Evolutionary conservation across 2,113 vertebrate species (phyloP).

Genomic region (Otus sunia): DNA sequence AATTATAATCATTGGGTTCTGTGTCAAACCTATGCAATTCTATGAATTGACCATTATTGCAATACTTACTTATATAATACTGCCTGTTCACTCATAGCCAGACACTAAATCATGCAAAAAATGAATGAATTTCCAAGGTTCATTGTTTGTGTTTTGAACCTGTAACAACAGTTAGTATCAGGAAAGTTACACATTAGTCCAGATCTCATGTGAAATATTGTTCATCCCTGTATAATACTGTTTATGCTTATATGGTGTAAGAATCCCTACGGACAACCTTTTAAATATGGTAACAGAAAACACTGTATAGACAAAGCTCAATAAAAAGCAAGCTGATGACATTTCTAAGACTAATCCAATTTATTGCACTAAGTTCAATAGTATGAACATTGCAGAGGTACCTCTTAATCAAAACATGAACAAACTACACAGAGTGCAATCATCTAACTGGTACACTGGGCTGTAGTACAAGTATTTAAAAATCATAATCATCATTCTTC

Average conservation of each 20-base stretch:
- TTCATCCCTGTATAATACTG: background rate
- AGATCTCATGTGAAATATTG: background rate
- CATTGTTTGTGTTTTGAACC: background rate
- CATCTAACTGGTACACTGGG: background rate
- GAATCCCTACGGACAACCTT: background rate
- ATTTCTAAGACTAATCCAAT: background rate
- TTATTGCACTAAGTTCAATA: background rate
- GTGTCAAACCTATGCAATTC: background rate
- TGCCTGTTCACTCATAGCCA: background rate
- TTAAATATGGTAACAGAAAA: background rate
- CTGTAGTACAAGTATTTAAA: background rate
- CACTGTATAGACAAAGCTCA: background rate
- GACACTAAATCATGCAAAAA: background rate
- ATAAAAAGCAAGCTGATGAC: background rate
- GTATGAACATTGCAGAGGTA: rapidly evolving
- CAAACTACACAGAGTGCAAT: background rate
- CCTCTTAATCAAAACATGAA: background rate
- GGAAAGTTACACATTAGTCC: background rate
- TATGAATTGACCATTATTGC: background rate
- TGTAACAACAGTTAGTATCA: background rate
- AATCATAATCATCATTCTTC: background rate
- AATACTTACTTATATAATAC: background rate
- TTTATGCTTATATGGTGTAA: background rate
- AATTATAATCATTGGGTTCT: background rate
- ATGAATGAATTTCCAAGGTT: background rate